Evolutionary conservation across 2,797 vertebrate genomes (phyloP), one percentile per base, ranked within the genome.

Genomic region (Poliocrania exsul): DNA sequence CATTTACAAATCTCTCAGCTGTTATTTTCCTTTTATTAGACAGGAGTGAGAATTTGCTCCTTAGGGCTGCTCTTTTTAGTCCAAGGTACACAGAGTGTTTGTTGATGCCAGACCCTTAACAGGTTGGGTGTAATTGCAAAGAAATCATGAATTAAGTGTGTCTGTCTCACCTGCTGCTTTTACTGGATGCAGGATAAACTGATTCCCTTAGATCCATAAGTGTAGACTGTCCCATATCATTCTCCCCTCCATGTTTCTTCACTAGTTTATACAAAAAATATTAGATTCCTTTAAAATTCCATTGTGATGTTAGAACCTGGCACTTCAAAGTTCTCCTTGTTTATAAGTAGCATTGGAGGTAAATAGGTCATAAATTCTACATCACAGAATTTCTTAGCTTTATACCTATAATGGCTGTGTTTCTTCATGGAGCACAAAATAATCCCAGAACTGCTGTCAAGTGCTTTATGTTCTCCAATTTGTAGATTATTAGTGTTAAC

Each of bases 11-110:
- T 86, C 85, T 88, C 70, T 95, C 66, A 80, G 60, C 65, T 96
- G 81, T 95, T 96, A 71, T 95, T 96, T 95, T 91, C 38, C 86
- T 88, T 94, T 93, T 91, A 74, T 86, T 93, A 95, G 51, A 37
- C 56, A 92, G 33, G 65, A 87, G 44, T 67, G 92, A 92, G 66
- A 56, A 93, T 83, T 83, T 85, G 42, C 25, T 91, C 65, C 67
- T 96, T 91, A 73, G 88, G 74, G 82, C 20, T 93, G 51, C 44
- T 93, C 42, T 93, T 89, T 84, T 93, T 77, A 89, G 71, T 74
- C 69, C 66, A 95, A 96, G 93, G 64, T 94, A 89, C 72, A 77
- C 14, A 57, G 53, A 86, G 54, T 31, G 37, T 93, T 90, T 94
- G 50, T 58, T 86, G 38, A 61, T 94, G 75, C 49, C 88, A 82